Percentiles rank a stretch among this genome's conserved stretches.
Conservation (phyloP, 2,888 invertebrate genomes). For the Eupithecia pulchellata region DNA sequence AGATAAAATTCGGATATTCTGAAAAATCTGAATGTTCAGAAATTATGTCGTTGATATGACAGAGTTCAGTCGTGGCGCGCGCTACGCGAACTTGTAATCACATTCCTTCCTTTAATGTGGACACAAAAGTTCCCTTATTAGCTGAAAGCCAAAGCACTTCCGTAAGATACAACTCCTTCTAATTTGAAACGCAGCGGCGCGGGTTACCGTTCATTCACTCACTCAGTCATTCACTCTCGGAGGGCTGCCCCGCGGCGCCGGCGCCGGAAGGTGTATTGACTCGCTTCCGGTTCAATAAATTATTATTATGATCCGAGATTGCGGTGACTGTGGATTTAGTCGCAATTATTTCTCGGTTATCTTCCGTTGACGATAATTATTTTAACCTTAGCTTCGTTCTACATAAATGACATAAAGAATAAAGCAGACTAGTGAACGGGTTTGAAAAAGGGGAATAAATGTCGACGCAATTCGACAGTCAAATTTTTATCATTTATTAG, state of each 20-base stretch:
- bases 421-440: neutral
- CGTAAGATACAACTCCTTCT: constrained; percentile 1
- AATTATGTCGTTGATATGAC: neutral
- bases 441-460: neutral
- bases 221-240: constrained; percentile 11
- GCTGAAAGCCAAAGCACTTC: constrained; percentile 9
- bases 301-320: constrained; percentile 4
- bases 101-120: neutral
- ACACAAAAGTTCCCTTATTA: neutral
- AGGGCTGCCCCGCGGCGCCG: constrained; percentile 12
- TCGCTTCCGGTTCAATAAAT: constrained; percentile 12
- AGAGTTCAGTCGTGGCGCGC: no score
- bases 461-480: neutral
- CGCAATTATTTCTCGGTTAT: neutral
- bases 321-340: neutral
- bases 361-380: neutral
- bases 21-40: neutral
- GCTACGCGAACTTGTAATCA: neutral
- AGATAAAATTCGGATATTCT: neutral
- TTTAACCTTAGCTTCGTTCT: neutral
- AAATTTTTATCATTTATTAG: neutral
- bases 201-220: constrained; percentile 15
- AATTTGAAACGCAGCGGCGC: constrained; percentile 2
- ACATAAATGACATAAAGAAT: neutral
- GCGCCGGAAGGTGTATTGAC: constrained; percentile 28